A percentile compares a stretch with the other conserved stretches of the same genome.
These are phyloP conservation scores for Idaea aversata DNA, from an alignment of 2,888 invertebrate species.

Conservation along the genomic window DNA sequence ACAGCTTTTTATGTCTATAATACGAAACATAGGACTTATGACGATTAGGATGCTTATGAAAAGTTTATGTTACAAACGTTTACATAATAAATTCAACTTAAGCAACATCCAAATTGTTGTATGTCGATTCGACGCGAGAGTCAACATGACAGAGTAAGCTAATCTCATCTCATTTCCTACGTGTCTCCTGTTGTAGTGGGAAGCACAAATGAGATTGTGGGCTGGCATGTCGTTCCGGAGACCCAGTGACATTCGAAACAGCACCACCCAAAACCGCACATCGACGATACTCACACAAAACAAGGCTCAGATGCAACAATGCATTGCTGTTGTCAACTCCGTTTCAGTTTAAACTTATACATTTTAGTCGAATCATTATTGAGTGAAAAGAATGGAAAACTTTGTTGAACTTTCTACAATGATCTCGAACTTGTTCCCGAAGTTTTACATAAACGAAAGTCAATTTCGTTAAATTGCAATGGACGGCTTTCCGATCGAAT, in stretches of 20 bases:
- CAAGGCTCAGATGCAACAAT: conserved; percentile 19
- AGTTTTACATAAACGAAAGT: conserved; percentile 47
- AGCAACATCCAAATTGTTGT: background rate
- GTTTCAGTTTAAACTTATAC: background rate
- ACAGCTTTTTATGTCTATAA: conserved; percentile 19
- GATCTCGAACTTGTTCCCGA: conserved; percentile 13
- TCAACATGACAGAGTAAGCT: conserved; percentile 52
- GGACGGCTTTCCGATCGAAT: conserved; percentile 58
- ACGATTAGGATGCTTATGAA: conserved; percentile 4
- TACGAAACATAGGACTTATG: conserved; percentile 4
- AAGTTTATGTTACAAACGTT: conserved; percentile 12
- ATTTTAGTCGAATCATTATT: background rate
- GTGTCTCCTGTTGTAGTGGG: conserved; percentile 61
- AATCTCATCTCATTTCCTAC: conserved; percentile 71
- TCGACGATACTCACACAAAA: conserved; percentile 23
- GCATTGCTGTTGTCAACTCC: conserved; percentile 13
- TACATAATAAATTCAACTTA: background rate
- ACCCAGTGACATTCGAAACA: conserved; percentile 50
- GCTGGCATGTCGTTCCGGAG: conserved; percentile 59
- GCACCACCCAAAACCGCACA: conserved; percentile 42
- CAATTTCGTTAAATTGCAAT: conserved; percentile 61
- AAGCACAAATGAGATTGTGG: conserved; percentile 69
- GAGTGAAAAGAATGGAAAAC: background rate
- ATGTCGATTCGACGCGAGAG: conserved; percentile 5
- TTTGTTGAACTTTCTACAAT: conserved; percentile 3